These are phyloP conservation scores for Aricia agestis DNA, from an alignment of 1,140 invertebrate species.

Conservation along the genomic window DNA sequence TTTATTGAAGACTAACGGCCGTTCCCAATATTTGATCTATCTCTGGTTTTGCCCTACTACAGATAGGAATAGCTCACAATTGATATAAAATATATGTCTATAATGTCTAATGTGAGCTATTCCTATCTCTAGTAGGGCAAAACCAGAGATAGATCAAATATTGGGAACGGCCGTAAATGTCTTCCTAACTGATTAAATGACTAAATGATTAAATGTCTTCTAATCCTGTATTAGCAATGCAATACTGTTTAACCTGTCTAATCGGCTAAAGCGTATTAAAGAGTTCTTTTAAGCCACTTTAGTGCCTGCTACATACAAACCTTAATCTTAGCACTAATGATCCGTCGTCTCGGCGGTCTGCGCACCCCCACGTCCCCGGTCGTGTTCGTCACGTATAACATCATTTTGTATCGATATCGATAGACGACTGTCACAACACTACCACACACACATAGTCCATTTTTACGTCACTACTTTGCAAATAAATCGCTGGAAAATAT, in stretches of 20 bases:
- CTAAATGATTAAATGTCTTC: no score
- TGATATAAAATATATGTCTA: no score
- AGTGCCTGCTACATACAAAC: slow-evolving; percentile 33
- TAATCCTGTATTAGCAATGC: neutral
- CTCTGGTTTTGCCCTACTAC: no score
- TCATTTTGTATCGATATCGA: slow-evolving; percentile 42
- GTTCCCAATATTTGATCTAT: no score
- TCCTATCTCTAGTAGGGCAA: no score
- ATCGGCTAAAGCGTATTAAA: neutral
- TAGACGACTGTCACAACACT: slow-evolving; percentile 31
- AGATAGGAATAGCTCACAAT: no score
- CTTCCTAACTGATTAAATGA: no score
- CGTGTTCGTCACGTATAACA: slow-evolving; percentile 58
- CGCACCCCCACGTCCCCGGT: slow-evolving; percentile 50
- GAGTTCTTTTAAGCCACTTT: neutral
- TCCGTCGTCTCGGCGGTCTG: slow-evolving; percentile 53
- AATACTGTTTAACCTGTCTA: neutral
- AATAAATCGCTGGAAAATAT: neutral
- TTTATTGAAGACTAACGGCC: no score
- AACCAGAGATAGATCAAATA: no score
- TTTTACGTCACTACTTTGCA: slow-evolving; percentile 18
- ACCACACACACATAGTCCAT: slow-evolving; percentile 7
- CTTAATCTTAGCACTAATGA: slow-evolving; percentile 65
- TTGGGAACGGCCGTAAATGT: no score
- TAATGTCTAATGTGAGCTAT: no score